A percentile compares a stretch with the other conserved stretches of the same genome.
phyloP scores from a whole-genome alignment of 2,888 invertebrate species.

The Mythimna lalbum region DNA sequence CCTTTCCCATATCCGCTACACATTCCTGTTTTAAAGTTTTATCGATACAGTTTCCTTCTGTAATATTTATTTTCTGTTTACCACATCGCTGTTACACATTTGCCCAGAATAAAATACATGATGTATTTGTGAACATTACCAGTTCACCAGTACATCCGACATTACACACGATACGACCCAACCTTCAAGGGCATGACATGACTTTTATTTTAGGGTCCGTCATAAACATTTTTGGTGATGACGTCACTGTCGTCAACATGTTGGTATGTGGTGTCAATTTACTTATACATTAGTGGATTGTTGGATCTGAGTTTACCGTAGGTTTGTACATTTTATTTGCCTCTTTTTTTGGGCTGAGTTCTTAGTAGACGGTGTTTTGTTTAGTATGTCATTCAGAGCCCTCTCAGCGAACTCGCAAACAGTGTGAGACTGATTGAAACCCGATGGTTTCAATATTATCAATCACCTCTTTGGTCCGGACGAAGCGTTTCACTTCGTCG shows the following conservation, averaged over 20 bases:
- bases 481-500: too few species aligned
- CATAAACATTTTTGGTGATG: conserved; percentile 44
- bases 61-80: conserved; percentile 18
- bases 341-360: conserved; percentile 1
- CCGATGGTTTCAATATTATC: too few species aligned
- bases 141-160: conserved; percentile 39
- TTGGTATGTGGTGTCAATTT: conserved; percentile 42
- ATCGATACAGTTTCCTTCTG: conserved; percentile 30
- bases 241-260: conserved; percentile 43
- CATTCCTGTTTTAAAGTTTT: conserved; percentile 8
- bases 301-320: neutral
- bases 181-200: conserved; percentile 56
- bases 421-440: neutral
- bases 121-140: conserved; percentile 43
- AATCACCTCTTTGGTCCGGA: too few species aligned
- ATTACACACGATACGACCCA: conserved; percentile 33
- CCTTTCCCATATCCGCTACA: conserved; percentile 2
- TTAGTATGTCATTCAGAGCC: neutral
- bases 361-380: conserved; percentile 3
- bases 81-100: conserved; percentile 29
- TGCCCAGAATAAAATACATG: conserved; percentile 35
- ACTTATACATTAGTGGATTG: conserved; percentile 21
- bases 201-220: conserved; percentile 62
- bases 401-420: neutral
- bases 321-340: conserved; percentile 3